These are phyloP conservation scores for Cinclus mexicanus DNA, from an alignment of 2,113 vertebrate species.

Conservation along the genomic window DNA sequence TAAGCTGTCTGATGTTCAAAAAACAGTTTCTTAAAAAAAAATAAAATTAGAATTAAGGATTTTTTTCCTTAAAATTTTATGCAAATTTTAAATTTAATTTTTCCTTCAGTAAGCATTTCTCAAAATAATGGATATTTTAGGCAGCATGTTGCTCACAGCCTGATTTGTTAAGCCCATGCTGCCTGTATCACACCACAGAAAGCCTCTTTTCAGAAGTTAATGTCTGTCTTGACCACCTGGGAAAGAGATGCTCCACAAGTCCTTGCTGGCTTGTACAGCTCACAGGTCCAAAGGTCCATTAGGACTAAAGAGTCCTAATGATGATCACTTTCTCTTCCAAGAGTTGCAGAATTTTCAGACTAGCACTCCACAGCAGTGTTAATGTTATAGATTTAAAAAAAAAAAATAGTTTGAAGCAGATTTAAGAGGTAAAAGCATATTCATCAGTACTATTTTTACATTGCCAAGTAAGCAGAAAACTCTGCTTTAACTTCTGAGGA, in stretches of 20 bases:
- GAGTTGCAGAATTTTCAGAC: neutral
- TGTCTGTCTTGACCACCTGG: neutral
- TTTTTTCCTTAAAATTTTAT: neutral
- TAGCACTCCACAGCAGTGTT: neutral
- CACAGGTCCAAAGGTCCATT: neutral
- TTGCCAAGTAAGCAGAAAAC: constrained; percentile 21
- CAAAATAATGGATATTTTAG: neutral
- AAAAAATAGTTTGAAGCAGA: neutral
- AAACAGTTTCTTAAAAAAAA: accelerated
- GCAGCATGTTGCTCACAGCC: neutral
- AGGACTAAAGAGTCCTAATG: neutral
- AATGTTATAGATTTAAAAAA: neutral
- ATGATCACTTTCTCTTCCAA: neutral
- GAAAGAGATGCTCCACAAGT: neutral
- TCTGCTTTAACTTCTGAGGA: neutral
- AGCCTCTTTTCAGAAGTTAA: neutral
- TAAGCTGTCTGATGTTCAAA: neutral
- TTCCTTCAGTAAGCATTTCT: neutral
- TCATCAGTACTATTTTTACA: constrained; percentile 33
- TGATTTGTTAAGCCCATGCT: neutral
- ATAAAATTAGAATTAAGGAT: neutral
- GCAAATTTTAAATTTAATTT: neutral
- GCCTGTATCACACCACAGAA: neutral
- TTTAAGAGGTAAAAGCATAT: neutral
- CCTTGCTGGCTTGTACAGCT: neutral